Conservation (phyloP, 2,888 invertebrate species). For the Acronicta psi region DNA sequence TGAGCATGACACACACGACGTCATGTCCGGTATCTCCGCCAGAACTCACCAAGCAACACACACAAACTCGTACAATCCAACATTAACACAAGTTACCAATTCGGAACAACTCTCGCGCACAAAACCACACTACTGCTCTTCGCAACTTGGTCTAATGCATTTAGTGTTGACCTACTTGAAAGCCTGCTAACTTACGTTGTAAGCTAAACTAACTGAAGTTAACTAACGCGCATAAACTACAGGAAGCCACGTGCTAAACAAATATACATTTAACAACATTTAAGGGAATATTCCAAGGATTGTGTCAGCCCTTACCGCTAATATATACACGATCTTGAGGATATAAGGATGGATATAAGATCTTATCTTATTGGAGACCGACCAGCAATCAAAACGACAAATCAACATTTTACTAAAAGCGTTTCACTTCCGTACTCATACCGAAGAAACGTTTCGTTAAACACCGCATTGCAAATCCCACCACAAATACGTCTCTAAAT, state of each 20-base stretch:
- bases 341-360: no score
- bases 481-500: conserved; percentile 14
- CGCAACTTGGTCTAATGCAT: conserved; percentile 24
- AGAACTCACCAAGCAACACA: background rate
- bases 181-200: conserved; percentile 12
- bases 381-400: no score
- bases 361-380: no score
- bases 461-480: conserved; percentile 4
- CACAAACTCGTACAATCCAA: background rate
- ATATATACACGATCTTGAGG: no score
- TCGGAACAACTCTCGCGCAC: conserved; percentile 6
- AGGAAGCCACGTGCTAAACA: background rate
- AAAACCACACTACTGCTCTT: conserved; percentile 19
- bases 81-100: conserved; percentile 13
- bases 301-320: no score
- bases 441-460: conserved; percentile 1
- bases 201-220: conserved; percentile 26
- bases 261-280: background rate
- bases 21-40: background rate
- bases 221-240: conserved; percentile 13
- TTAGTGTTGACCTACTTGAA: conserved; percentile 33
- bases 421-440: background rate
- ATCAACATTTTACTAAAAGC: background rate
- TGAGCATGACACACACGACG: background rate
- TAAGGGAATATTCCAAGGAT: no score